Base-by-base conservation (phyloP, 92 coral and sea anemone species). In the Phenganax marumi region DNA sequence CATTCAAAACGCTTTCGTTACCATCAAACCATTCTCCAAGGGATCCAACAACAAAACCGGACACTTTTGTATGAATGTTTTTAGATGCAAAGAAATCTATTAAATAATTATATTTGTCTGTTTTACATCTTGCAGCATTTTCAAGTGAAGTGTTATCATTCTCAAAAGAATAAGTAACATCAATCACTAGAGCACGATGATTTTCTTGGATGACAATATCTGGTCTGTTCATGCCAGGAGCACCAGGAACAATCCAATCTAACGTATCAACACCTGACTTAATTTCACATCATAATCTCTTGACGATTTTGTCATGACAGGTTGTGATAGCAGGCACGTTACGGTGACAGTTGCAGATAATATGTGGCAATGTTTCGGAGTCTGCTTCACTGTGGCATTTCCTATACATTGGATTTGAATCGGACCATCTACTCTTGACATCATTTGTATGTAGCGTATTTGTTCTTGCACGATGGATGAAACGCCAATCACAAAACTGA, bases 401-500 rank as follows among this genome's bases (percentile, higher is more conserved):
- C 1, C 84, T 73, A 33, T 76, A 80, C 0, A 23, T 21, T 3
- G 84, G 73, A 5, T 21, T 23, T 8, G 23, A 12, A 8, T 25
- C 62, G 25, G 84, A 80, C 52, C 73, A 80, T 13, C 84, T 33
- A 19, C 75, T 70, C 52, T 80, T 80, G 92, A 79, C 70, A 84
- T 86, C 75, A 86, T 89, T 58, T 16, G 50, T 49, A 69, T 73
- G 70, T 25, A 83, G 39, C 50, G 75, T 21, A 87, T 78, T 50
- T 81, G 87, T 69, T 62, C 81, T 17, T 79, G 89, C 17, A 54
- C 85, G 71, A 87, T 85, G 72, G 88, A 85, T 52, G 83, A 80
- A 80, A 0, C 84, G 50, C 84, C 84, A 80, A 73, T 80, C 84
- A 21, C 74, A 64, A 23, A 80, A 80, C 18, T 76, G 75, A 47